Percentiles rank a stretch among this genome's conserved stretches.
Conservation (phyloP, 92 coral and sea anemone species). For the Montipora capitata region DNA sequence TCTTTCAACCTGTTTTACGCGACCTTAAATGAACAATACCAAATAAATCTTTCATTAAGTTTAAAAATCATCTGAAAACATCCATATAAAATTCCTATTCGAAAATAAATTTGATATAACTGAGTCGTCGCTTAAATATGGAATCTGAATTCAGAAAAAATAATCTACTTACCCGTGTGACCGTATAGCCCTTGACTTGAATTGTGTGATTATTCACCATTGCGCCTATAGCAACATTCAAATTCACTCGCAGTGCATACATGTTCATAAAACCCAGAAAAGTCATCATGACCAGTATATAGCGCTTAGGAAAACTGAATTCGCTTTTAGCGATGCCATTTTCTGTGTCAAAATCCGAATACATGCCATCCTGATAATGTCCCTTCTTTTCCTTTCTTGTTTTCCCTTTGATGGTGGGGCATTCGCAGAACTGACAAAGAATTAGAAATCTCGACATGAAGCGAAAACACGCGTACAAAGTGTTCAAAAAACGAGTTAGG, state of each 20-base stretch:
- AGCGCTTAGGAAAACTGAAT: constrained; percentile 89
- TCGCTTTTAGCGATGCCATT: constrained; percentile 8
- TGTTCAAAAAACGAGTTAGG: constrained; percentile 82
- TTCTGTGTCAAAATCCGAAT: neutral
- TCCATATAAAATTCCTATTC: neutral
- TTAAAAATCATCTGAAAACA: neutral
- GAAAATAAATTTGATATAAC: neutral
- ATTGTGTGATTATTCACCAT: constrained; percentile 96
- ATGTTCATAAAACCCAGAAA: constrained; percentile 90
- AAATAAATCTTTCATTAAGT: constrained; percentile 42
- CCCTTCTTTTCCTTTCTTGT: constrained; percentile 11
- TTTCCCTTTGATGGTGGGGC: constrained; percentile 54
- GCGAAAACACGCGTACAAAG: constrained; percentile 87
- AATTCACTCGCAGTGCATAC: constrained; percentile 88
- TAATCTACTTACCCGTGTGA: constrained; percentile 70
- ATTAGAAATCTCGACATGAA: constrained; percentile 85
- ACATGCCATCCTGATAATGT: constrained; percentile 13
- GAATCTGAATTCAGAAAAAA: neutral
- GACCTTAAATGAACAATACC: constrained; percentile 2
- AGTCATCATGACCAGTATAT: constrained; percentile 87
- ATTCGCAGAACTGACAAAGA: constrained; percentile 88
- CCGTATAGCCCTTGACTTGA: constrained; percentile 69
- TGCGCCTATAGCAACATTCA: constrained; percentile 90
- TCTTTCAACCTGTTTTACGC: constrained; percentile 17
- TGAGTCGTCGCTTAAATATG: no score